These are phyloP conservation scores for Pseudeuparius sepicola DNA, from an alignment of 2,888 invertebrate species.

Conservation along the genomic window DNA sequence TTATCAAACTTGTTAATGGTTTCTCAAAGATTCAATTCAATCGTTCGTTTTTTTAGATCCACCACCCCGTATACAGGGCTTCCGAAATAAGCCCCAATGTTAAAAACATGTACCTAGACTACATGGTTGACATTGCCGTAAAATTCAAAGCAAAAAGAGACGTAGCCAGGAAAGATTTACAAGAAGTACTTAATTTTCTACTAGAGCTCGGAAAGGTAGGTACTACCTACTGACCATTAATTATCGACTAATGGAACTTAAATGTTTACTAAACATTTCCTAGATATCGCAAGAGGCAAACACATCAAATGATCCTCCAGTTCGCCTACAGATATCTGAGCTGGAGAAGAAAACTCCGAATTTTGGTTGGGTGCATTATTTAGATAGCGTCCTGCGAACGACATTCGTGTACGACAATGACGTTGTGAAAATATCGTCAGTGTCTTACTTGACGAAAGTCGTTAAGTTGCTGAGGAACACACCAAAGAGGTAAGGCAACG, in stretches of 20 bases:
- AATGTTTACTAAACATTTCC: constrained; percentile 3
- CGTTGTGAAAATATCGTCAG: constrained; percentile 30
- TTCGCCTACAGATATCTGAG: constrained; percentile 38
- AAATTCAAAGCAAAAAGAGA: constrained; percentile 29
- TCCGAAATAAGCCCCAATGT: constrained; percentile 26
- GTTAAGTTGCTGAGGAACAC: constrained; percentile 29
- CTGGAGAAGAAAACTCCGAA: constrained; percentile 40
- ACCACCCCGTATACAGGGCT: constrained; percentile 24
- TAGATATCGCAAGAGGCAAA: constrained; percentile 28
- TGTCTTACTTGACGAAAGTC: constrained; percentile 30
- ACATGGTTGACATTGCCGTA: constrained; percentile 32
- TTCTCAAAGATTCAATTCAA: no score
- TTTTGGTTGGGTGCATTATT: constrained; percentile 33
- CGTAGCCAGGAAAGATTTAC: constrained; percentile 29
- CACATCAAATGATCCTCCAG: constrained; percentile 22
- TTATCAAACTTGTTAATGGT: no score
- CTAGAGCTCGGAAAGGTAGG: constrained; percentile 32
- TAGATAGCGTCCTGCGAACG: constrained; percentile 30
- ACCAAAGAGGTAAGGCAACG: constrained; percentile 35
- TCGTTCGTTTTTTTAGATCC: constrained; percentile 30
- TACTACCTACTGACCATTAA: no score
- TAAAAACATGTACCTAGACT: constrained; percentile 28
- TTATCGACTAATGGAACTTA: no score
- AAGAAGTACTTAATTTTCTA: constrained; percentile 31
- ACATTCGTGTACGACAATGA: constrained; percentile 31